Evolutionary conservation across 2,113 vertebrate genomes (phyloP).

Genomic region (Sphyrna mokarran): DNA sequence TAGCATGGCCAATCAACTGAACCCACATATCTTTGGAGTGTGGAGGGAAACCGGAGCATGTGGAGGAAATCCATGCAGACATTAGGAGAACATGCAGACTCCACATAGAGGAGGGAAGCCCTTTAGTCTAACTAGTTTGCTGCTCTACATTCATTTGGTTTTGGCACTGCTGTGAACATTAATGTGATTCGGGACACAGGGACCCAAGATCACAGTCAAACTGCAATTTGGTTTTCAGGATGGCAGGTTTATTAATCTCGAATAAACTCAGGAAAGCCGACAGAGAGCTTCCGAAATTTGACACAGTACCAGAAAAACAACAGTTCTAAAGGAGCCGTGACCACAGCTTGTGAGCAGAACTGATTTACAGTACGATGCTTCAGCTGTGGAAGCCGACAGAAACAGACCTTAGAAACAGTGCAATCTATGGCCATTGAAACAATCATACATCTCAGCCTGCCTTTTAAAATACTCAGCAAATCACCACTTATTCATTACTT

Average conservation of each 20-base stretch:
- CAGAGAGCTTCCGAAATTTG: not conserved
- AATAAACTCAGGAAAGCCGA: not conserved
- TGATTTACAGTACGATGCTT: not conserved
- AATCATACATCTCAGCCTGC: not conserved
- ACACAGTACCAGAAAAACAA: not conserved
- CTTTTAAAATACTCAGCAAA: not conserved
- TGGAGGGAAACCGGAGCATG: too few species aligned
- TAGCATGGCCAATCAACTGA: too few species aligned
- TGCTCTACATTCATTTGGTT: not conserved
- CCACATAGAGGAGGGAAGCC: not conserved
- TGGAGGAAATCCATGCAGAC: too few species aligned
- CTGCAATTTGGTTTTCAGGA: not conserved
- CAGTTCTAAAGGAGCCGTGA: not conserved
- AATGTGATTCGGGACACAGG: not conserved
- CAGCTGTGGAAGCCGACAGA: not conserved
- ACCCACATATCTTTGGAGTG: too few species aligned
- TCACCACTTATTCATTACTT: not conserved
- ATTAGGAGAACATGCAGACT: too few species aligned
- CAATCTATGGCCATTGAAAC: not conserved
- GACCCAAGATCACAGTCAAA: not conserved
- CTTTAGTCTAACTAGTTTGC: not conserved
- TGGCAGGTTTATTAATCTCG: not conserved
- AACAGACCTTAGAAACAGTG: not conserved
- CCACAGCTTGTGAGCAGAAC: not conserved
- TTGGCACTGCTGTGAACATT: not conserved